Base-by-base conservation (phyloP, 2,113 vertebrate genomes). In the Platysteira castanea region DNA sequence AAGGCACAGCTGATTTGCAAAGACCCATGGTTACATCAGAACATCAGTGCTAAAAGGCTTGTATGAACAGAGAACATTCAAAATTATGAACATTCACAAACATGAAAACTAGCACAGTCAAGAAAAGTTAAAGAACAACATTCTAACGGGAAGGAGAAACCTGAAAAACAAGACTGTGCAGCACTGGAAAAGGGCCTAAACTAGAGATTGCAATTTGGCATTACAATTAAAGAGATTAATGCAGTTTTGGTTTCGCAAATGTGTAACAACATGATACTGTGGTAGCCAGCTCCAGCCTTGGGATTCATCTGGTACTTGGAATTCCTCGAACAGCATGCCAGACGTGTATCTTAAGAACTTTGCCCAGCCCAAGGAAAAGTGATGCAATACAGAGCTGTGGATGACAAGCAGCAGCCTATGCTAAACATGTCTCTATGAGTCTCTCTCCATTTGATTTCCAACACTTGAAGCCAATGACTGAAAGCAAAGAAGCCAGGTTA, bases 231-330 rank as follows among this genome's bases (percentile, higher is more conserved):
- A 78, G 69, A 81, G 31, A 70, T 67, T 9, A 84, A 54, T 13
- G 33, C 17, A 82, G 92, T 96, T 96, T 95, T 91, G 77, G 60
- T 87, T 95, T 90, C 69, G 78, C 53, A 78, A 59, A 92, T 3
- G 4, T 41, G 60, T 31, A 89, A 91, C 42, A 69, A 20, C 1
- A 6, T 49, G 59, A 46, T 73, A 37, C 33, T 61, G 75, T 12
- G 50, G 82, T 17, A 53, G 67, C 42, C 63, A 90, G 67, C 33
- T 88, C 41, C 56, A 76, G 85, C 37, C 74, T 47, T 57, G 53
- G 63, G 57, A 79, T 77, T 76, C 26, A 85, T 37, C n/a, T 76
- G 46, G 46, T 61, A 85, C 11, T 14, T 82, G 57, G 41, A 83
- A 82, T 26, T 82, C 44, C 74, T 49, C 7, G 3, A 71, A 68